Percentiles rank a stretch among this genome's conserved stretches.
phyloP scores from a whole-genome alignment of 2,113 vertebrate species.

The Centropus unirufus region DNA sequence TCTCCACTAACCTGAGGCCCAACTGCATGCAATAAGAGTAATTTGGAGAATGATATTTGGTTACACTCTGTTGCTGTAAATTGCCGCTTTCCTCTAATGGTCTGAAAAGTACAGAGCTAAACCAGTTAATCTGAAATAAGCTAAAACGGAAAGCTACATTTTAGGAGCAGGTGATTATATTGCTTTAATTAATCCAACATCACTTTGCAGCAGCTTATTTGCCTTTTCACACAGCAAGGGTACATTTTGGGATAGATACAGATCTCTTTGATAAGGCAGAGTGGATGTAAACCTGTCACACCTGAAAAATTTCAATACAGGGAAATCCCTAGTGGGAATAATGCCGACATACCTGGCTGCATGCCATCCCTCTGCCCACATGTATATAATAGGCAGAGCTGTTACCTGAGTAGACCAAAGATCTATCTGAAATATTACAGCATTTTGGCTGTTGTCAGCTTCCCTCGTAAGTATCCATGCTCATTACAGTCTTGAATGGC shows the following conservation, averaged over 20 bases:
- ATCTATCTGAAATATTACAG: background rate
- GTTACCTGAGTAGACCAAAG: background rate
- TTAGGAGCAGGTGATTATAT: background rate
- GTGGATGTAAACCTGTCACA: background rate
- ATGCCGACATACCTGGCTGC: background rate
- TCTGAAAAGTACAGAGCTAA: slow-evolving; percentile 27
- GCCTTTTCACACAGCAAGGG: background rate
- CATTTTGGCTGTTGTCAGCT: background rate
- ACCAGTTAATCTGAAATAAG: slow-evolving; percentile 25
- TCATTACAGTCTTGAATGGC: background rate
- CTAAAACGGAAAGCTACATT: background rate
- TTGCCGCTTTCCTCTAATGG: slow-evolving; percentile 29
- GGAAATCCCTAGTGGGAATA: background rate
- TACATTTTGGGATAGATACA: background rate
- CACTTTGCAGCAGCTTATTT: background rate
- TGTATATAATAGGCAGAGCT: background rate
- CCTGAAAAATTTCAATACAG: background rate
- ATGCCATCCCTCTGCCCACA: background rate
- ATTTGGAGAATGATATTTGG: slow-evolving; percentile 42
- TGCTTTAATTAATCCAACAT: slow-evolving; percentile 13
- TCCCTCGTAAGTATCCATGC: background rate
- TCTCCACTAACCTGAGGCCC: slow-evolving; percentile 18
- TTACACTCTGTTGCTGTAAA: slow-evolving; percentile 55
- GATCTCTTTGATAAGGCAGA: background rate
- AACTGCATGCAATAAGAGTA: slow-evolving; percentile 46